phyloP scores from a whole-genome alignment of 2,888 invertebrate species.

The Prosapia bicincta region DNA sequence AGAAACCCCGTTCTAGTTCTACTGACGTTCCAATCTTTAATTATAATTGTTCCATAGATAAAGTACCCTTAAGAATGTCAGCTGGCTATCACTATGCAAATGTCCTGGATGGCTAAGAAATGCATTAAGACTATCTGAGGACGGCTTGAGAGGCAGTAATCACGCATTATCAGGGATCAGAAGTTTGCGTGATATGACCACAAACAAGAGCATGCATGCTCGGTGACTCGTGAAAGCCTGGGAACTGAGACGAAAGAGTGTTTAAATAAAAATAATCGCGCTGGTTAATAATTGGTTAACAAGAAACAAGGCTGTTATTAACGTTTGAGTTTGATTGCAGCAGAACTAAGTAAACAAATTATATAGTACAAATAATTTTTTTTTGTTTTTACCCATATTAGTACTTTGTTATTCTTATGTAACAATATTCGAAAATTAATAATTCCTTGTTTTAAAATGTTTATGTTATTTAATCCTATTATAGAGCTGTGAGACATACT shows the following conservation, averaged over 20 bases:
- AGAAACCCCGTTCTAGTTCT: not conserved
- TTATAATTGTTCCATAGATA: not conserved
- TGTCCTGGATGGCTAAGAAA: not conserved
- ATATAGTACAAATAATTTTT: too few relatives aligned
- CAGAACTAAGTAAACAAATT: too few relatives aligned
- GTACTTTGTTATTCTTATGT: too few relatives aligned
- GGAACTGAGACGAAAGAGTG: not conserved
- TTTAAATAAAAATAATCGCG: not conserved
- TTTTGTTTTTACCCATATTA: too few relatives aligned
- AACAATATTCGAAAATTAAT: too few relatives aligned
- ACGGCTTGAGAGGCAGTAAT: not conserved
- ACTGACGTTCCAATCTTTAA: not conserved
- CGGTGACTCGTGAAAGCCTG: not conserved
- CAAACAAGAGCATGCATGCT: not conserved
- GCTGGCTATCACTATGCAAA: not conserved
- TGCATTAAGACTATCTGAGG: not conserved
- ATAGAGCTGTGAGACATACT: too few relatives aligned
- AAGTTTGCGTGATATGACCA: not conserved
- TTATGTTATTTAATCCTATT: too few relatives aligned
- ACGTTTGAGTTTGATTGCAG: too few relatives aligned
- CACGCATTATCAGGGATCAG: not conserved
- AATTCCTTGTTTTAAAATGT: too few relatives aligned
- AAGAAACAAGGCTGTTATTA: too few relatives aligned
- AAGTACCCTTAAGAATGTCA: not conserved
- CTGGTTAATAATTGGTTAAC: too few relatives aligned